Evolutionary conservation across 2,888 invertebrate genomes (phyloP).

Genomic region (Drosophila gaucha): DNA sequence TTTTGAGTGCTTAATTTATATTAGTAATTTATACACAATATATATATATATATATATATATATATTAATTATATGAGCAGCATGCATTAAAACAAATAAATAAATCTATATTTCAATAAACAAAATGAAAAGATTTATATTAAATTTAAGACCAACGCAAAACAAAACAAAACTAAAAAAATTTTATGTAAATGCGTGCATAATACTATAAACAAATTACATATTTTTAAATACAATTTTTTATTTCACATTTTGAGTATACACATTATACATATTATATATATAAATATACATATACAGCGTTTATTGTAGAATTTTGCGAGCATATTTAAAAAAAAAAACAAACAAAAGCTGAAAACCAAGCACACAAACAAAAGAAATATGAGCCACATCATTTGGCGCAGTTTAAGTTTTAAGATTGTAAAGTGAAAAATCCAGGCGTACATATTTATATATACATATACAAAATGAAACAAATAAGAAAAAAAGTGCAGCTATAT

Average conservation of each 20-base stretch:
- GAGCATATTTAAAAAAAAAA: constrained; percentile 67
- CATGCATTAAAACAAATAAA: constrained; percentile 57
- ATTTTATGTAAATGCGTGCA: constrained; percentile 44
- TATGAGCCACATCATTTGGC: constrained; percentile 63
- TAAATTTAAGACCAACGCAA: constrained; percentile 47
- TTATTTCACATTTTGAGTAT: constrained; percentile 77
- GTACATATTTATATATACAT: constrained; percentile 77
- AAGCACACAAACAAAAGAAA: constrained; percentile 57
- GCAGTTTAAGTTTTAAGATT: constrained; percentile 69
- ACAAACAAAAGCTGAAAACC: constrained; percentile 58
- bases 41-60: constrained; percentile 25
- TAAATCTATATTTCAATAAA: constrained; percentile 48
- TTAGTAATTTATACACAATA: constrained; percentile 75
- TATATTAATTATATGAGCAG: constrained; percentile 39
- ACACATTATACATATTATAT: constrained; percentile 61
- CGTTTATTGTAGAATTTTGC: constrained; percentile 77
- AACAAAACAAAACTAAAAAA: constrained; percentile 41
- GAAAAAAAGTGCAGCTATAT: constrained; percentile 60
- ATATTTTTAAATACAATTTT: constrained; percentile 77
- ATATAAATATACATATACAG: constrained; percentile 50
- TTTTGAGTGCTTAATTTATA: constrained; percentile 78
- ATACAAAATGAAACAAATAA: constrained; percentile 47
- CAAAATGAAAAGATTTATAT: constrained; percentile 50
- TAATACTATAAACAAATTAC: constrained; percentile 58
- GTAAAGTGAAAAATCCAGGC: constrained; percentile 75